phyloP scores from a whole-genome alignment of 1,140 invertebrate species.

The Brachionus sp. region DNA sequence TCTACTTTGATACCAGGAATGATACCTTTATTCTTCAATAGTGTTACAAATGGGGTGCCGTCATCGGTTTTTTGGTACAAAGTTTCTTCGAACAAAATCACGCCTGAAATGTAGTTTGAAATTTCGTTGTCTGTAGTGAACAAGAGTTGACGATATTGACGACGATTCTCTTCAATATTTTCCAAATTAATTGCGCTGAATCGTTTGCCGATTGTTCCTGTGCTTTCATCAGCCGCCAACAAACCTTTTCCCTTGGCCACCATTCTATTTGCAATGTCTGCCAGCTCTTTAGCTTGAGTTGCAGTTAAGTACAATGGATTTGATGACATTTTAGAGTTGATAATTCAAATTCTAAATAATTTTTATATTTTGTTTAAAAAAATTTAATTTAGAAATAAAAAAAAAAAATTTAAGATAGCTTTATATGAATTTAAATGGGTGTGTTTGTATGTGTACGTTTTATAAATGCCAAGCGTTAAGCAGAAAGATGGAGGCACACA shows the following conservation, averaged over 20 bases:
- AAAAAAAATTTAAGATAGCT: background rate
- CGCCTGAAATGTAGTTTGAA: conserved; percentile 61
- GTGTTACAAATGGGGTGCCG: conserved; percentile 58
- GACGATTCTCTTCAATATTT: conserved; percentile 74
- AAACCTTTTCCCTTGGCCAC: conserved; percentile 79
- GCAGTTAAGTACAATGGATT: conserved; percentile 57
- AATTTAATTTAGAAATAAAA: background rate
- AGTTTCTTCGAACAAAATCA: conserved; percentile 88
- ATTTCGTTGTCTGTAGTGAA: conserved; percentile 69
- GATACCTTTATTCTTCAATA: conserved; percentile 60
- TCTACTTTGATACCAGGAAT: conserved; percentile 64
- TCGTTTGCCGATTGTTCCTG: conserved; percentile 63
- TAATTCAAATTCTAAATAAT: background rate
- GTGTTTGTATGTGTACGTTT: background rate
- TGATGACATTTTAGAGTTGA: conserved; percentile 7
- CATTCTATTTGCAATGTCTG: conserved; percentile 78
- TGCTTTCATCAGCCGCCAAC: conserved; percentile 65
- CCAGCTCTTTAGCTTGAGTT: conserved; percentile 83
- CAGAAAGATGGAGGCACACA: background rate
- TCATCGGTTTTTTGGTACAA: conserved; percentile 76
- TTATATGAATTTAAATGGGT: background rate
- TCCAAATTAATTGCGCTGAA: conserved; percentile 61
- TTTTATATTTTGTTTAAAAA: background rate
- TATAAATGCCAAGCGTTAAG: background rate
- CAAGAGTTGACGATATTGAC: conserved; percentile 73